Conservation (phyloP, 1,140 invertebrate genomes). For the Armadillidium nasatum region DNA sequence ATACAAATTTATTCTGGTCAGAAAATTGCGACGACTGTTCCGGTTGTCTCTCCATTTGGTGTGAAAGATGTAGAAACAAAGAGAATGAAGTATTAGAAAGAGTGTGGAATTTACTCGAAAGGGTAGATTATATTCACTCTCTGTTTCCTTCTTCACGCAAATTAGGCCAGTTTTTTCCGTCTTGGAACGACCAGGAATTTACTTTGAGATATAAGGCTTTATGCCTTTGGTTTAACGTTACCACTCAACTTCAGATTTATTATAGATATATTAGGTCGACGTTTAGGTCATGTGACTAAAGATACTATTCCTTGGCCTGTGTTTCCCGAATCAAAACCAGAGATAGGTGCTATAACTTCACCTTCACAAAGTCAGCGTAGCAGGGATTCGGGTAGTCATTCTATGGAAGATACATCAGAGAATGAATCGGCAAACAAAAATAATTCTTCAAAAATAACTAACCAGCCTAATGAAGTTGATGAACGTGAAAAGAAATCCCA, state of each 20-base stretch:
- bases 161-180: slow-evolving; percentile 65
- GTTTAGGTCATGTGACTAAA: slow-evolving; percentile 57
- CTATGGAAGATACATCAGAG: neutral
- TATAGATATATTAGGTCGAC: slow-evolving; percentile 68
- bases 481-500: slow-evolving; percentile 21
- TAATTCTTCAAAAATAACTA: neutral
- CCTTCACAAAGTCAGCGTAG: neutral
- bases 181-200: slow-evolving; percentile 64
- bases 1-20: slow-evolving; percentile 57
- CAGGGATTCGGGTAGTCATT: neutral
- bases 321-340: slow-evolving; percentile 13
- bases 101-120: slow-evolving; percentile 64
- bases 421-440: neutral
- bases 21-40: neutral
- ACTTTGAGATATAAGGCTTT: slow-evolving; percentile 66
- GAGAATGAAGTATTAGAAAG: slow-evolving; percentile 67
- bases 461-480: neutral
- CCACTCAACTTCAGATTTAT: slow-evolving; percentile 74
- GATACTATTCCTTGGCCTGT: slow-evolving; percentile 50
- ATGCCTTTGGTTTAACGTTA: slow-evolving; percentile 86
- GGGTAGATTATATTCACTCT: slow-evolving; percentile 66
- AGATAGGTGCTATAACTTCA: neutral
- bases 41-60: slow-evolving; percentile 65
- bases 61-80: slow-evolving; percentile 61
- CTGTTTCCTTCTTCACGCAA: slow-evolving; percentile 79